Evolutionary conservation across 2,113 vertebrate species (phyloP).

Genomic region (Agelaius phoeniceus): DNA sequence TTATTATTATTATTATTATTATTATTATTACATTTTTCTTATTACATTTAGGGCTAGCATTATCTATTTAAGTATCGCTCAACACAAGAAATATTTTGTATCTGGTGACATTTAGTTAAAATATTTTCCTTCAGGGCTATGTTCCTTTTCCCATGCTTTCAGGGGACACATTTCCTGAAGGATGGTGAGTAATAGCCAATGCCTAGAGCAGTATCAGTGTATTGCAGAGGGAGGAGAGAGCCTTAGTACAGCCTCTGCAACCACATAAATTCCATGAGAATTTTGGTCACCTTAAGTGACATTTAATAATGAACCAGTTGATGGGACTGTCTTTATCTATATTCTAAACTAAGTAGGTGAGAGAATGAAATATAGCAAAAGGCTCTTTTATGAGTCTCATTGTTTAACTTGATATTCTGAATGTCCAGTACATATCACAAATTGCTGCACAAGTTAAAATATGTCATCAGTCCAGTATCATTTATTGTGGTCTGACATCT

Average conservation of each 20-base stretch:
- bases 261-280: not conserved
- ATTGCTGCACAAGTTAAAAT: not conserved
- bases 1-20: not conserved
- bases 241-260: not conserved
- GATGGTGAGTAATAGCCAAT: not conserved
- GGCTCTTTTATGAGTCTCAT: not conserved
- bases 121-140: not conserved
- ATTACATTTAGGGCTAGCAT: not conserved
- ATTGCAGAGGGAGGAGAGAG: not conserved
- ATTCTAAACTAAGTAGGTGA: not conserved
- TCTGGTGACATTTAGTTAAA: not conserved
- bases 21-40: not conserved
- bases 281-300: not conserved
- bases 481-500: not conserved
- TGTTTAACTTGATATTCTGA: not conserved
- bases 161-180: not conserved
- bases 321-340: not conserved
- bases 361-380: not conserved
- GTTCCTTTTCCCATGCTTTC: not conserved
- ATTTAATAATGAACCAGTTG: not conserved
- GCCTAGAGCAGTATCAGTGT: not conserved
- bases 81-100: not conserved
- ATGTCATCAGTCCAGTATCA: not conserved
- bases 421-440: not conserved
- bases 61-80: not conserved